Evolutionary conservation across 2,888 invertebrate species (phyloP), one percentile per base, ranked within the genome.

Genomic region (Apamea epomidion): DNA sequence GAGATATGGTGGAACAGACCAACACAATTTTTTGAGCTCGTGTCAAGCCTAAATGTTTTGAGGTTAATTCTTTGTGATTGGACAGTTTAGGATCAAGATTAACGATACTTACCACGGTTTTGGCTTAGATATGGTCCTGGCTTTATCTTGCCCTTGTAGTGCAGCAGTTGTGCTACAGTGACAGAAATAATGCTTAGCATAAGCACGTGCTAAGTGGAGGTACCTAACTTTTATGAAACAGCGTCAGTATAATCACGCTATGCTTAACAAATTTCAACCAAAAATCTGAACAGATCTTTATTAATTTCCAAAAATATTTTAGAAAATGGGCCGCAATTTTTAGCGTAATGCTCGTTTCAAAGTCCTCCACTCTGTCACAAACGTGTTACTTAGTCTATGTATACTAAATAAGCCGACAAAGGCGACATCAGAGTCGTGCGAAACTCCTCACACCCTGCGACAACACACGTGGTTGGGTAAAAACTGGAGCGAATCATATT

Each of bases 361-460:
- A 37, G 70, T 73, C 45, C 32, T 74, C 42, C n/a, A 25, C 8
- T 67, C 64, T 78, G 75, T 81, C 75, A 60, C 18, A 70, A 76
- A 78, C 10, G n/a, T 80, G 73, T 71, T 78, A 76, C 81, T 85
- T 90, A 82, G 86, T 83, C 68, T 78, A 76, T 85, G 83, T 78
- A 32, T 74, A 67, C 51, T 76, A 72, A 81, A 80, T 60, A 80
- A 51, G 78, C 90, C 89, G 90, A 86, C 81, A 90, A 90, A 86
- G 93, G 87, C 85, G 88, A 84, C 82, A 88, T 90, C 91, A 89
- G 83, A 89, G 88, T 92, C 94, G 93, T 94, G 95, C 94, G 91
- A 95, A 95, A 95, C 91, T 92, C 91, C 93, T 95, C 93, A 94
- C 94, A 95, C 94, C 90, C 94, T 93, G 92, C 89, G 89, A 86